Evolutionary conservation across 1,140 invertebrate species (phyloP), one percentile per base, ranked within the genome.

Genomic region (Bombus turneri): DNA sequence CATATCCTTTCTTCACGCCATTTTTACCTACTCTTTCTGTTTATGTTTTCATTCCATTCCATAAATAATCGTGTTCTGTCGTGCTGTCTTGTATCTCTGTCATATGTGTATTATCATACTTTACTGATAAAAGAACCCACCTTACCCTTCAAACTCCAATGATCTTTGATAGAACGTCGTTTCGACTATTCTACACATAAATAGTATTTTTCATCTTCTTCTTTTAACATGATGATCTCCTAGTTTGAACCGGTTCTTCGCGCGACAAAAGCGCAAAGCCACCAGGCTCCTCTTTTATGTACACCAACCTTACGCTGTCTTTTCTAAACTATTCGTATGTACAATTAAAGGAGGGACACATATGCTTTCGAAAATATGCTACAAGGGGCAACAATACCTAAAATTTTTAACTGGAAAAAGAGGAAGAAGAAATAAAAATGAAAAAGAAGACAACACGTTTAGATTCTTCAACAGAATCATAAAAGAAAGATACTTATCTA

Each of bases 121-220:
- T 79, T 80, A 73, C 75, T 64, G 83, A 91, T 85, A 91, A 91
- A 92, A 92, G 85, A 88, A 91, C 83, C 85, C 75, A 41, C 22
- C 18, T 59, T 69, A 62, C 37, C 8, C 53, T 75, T 86, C 69
- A 73, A 83, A 88, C 73, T 77, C 31, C 81, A 73, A 76, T 87
- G 84, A 90, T 88, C 89, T 88, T 87, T 90, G 83, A 86, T 92
- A 92, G 91, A 92, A 93, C 78, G 88, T 92, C 91, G 47, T 84
- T 86, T 53, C 69, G 90, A 92, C 90, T 91, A 88, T 88, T 86
- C 92, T 92, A 92, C 91, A 71, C 83, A 90, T 91, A 92, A 91
- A 91, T 87, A 91, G 88, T 78, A 90, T 80, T 84, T 86, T 87
- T 86, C 64, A 28, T 87, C 79, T 59, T 72, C 28, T 25, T 59